A percentile compares a stretch with the other conserved stretches of the same genome.
Evolutionary conservation across 1,140 invertebrate genomes (phyloP).

Genomic region (Drosophila varians): DNA sequence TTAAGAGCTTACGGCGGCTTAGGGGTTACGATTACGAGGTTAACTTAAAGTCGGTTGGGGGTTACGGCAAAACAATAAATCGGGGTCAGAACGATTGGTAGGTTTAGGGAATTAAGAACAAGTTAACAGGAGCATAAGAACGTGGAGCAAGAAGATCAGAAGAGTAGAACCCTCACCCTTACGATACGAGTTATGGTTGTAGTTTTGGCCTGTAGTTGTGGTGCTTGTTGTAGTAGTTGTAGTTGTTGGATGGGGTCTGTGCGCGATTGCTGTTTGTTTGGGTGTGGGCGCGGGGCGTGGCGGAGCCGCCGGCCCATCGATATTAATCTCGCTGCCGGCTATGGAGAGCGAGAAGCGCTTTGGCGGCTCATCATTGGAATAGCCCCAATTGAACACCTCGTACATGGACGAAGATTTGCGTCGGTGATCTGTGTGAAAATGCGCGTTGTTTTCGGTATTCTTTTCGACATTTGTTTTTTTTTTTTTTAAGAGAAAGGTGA

Average conservation of each 20-base stretch:
- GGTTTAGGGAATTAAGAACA: constrained; percentile 22
- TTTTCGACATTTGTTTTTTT: constrained; percentile 36
- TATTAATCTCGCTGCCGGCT: constrained; percentile 81
- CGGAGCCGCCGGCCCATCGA: constrained; percentile 68
- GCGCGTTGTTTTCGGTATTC: constrained; percentile 16
- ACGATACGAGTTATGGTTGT: constrained; percentile 78
- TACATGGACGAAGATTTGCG: constrained; percentile 89
- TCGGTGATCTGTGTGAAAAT: constrained; percentile 75
- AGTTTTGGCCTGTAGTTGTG: constrained; percentile 54
- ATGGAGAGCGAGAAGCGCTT: constrained; percentile 82
- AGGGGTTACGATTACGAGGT: constrained; percentile 30
- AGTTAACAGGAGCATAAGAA: constrained; percentile 13
- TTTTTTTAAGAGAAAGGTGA: constrained; percentile 34
- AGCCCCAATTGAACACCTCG: constrained; percentile 90
- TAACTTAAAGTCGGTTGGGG: constrained; percentile 3
- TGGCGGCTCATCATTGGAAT: constrained; percentile 84
- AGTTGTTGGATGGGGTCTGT: constrained; percentile 59
- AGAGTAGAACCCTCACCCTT: constrained; percentile 74
- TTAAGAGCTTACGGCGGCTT: constrained; percentile 33
- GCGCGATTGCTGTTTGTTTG: constrained; percentile 54
- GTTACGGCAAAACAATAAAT: constrained; percentile 32
- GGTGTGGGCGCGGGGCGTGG: constrained; percentile 17
- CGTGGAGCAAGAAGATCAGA: constrained; percentile 29
- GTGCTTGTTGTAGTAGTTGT: constrained; percentile 45
- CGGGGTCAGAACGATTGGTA: constrained; percentile 24